Percentiles rank a stretch among this genome's conserved stretches.
Conservation (phyloP, 1,140 invertebrate species). For the Aphaenogaster rudis region DNA sequence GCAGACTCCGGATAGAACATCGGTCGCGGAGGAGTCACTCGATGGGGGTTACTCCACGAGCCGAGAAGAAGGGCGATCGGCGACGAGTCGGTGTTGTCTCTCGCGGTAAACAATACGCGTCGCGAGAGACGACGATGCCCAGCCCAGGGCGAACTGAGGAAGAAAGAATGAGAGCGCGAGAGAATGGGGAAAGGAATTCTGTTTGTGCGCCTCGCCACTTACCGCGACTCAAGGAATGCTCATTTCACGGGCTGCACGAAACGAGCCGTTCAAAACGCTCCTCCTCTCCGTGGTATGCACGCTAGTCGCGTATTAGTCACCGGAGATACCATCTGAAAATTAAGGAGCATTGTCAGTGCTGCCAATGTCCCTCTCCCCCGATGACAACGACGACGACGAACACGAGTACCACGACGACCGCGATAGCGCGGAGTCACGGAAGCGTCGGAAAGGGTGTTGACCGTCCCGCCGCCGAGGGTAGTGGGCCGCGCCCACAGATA, state of each 20-base stretch:
- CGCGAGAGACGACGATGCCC: constrained; percentile 21
- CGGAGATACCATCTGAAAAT: constrained; percentile 73
- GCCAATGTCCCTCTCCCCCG: constrained; percentile 40
- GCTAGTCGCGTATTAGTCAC: constrained; percentile 67
- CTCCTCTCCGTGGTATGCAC: constrained; percentile 38
- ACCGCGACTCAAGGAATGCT: constrained; percentile 62
- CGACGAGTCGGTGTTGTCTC: constrained; percentile 28
- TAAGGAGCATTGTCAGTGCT: constrained; percentile 68
- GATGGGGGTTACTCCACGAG: background rate
- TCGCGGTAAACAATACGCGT: constrained; percentile 56
- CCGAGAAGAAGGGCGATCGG: constrained; percentile 2
- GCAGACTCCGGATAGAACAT: background rate
- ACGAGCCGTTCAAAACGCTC: constrained; percentile 43
- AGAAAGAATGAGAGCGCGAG: background rate
- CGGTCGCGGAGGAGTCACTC: background rate
- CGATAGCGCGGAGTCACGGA: background rate
- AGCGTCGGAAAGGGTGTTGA: constrained; percentile 35
- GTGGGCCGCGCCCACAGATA: constrained; percentile 3
- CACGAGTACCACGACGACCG: constrained; percentile 1
- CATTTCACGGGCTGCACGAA: constrained; percentile 60
- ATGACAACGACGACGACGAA: background rate
- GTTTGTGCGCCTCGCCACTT: constrained; percentile 41
- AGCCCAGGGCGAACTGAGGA: background rate
- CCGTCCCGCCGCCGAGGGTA: background rate
- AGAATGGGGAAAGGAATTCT: background rate